Base-by-base conservation (phyloP, 2,888 invertebrate genomes). In the Ecliptopera silaceata region DNA sequence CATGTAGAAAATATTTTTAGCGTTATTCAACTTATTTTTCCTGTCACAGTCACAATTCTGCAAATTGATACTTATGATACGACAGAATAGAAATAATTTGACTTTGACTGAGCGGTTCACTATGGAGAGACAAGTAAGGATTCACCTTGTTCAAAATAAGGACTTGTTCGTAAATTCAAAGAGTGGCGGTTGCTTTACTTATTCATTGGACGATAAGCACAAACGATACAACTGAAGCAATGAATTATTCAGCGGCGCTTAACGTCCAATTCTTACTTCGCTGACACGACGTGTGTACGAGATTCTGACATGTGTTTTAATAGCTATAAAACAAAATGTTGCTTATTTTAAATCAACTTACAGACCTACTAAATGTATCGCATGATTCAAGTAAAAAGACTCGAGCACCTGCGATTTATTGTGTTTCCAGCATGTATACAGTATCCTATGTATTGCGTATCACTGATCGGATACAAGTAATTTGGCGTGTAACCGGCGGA, bases 401-500 rank as follows among this genome's bases (percentile, higher is more conserved):
- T n/a, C n/a, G n/a, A n/a, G n/a, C n/a, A n/a, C 20, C 20, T 20
- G 2, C 4, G 3, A 3, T 32, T 31, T 31, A 18, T 31, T 45
- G 31, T 32, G 5, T 32, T 45, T 32, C 12, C 13, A 18, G 12
- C 45, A 32, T 20, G n/a, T 12, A n/a, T 34, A 13, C 1, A 44
- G 15, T 11, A 3, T 15, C 12, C 12, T 15, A 26, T 22, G 43
- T 51, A 44, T 44, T 36, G 15, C 39, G 32, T 42, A 42, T 34
- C 41, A 48, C 57, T 47, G 44, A 57, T 34, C 52, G 39, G 43
- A 52, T 57, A 53, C 48, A 52, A 52, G 47, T 44, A 48, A 57
- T 39, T 52, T 39, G 15, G 17, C 39, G 51, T 38, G 45, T 32
- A 49, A 32, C 55, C 15, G 31, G 10, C 13, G 46, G 41, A 41